A percentile compares a stretch with the other conserved stretches of the same genome.
These are phyloP conservation scores for Sicus ferrugineus DNA, from an alignment of 2,888 invertebrate species.

Conservation along the genomic window DNA sequence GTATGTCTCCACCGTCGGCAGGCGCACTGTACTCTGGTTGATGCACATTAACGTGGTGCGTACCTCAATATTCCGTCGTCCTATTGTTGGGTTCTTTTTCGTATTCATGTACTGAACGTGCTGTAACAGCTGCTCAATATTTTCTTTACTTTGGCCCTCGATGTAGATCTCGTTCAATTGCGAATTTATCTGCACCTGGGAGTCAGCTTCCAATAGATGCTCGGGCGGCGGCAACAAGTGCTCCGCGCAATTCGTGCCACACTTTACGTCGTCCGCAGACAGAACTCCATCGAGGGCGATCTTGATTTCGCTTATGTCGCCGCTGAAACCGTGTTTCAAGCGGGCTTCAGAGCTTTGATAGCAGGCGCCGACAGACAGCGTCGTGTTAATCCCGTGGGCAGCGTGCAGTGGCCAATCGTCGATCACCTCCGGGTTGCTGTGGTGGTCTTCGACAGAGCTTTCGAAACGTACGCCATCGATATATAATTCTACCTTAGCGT, in stretches of 20 bases:
- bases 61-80: conserved; percentile 76
- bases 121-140: conserved; percentile 85
- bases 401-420: conserved; percentile 99
- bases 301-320: conserved; percentile 64
- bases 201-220: conserved; percentile 79
- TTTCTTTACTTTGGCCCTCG: conserved; percentile 88
- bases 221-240: conserved; percentile 69
- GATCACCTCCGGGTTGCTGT: conserved; percentile 94
- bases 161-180: conserved; percentile 81
- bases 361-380: conserved; percentile 94
- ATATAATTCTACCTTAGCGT: conserved; percentile 83
- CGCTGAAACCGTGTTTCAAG: conserved; percentile 77
- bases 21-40: conserved; percentile 58
- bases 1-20: conserved; percentile 63
- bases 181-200: conserved; percentile 76
- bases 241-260: conserved; percentile 62
- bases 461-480: conserved; percentile 79
- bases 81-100: conserved; percentile 93
- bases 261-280: conserved; percentile 57
- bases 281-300: conserved; percentile 53
- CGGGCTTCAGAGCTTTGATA: conserved; percentile 95
- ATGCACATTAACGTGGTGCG: conserved; percentile 60
- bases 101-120: conserved; percentile 92
- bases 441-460: conserved; percentile 62
- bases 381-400: conserved; percentile 92